A percentile compares a stretch with the other conserved stretches of the same genome.
Conservation (phyloP, 2,113 vertebrate genomes). For the Egretta garzetta region DNA sequence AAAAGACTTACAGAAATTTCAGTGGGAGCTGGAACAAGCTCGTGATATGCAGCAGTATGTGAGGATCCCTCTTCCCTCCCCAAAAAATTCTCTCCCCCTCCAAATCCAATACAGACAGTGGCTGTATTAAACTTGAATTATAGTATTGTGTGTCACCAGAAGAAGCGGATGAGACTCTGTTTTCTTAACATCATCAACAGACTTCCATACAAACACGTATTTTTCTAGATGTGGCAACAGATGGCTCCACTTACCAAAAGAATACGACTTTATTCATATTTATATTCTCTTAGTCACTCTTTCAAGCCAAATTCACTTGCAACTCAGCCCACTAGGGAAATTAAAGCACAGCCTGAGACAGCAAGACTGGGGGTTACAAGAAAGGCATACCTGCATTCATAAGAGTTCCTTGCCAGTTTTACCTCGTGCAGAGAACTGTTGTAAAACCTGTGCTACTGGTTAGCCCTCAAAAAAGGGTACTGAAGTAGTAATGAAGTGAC, state of each 20-base stretch:
- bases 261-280: constrained; percentile 5
- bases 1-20: background rate
- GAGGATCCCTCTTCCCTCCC: background rate
- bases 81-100: background rate
- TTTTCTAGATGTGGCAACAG: constrained; percentile 46
- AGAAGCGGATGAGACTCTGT: background rate
- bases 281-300: constrained; percentile 28
- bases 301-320: constrained; percentile 42
- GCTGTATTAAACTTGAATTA: background rate
- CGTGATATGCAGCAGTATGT: background rate
- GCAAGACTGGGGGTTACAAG: background rate
- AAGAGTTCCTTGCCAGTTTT: background rate
- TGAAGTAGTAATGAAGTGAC: background rate
- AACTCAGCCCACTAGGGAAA: constrained; percentile 13
- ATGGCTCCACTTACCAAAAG: constrained; percentile 51
- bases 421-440: background rate
- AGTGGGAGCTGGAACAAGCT: background rate
- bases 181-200: background rate
- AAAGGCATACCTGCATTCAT: background rate
- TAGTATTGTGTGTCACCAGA: background rate
- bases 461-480: background rate
- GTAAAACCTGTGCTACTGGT: background rate
- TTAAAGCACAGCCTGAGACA: constrained; percentile 44
- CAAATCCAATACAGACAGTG: background rate
- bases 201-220: background rate